Evolutionary conservation across 1,140 invertebrate species (phyloP).

Genomic region (Drosophila sturtevanti): DNA sequence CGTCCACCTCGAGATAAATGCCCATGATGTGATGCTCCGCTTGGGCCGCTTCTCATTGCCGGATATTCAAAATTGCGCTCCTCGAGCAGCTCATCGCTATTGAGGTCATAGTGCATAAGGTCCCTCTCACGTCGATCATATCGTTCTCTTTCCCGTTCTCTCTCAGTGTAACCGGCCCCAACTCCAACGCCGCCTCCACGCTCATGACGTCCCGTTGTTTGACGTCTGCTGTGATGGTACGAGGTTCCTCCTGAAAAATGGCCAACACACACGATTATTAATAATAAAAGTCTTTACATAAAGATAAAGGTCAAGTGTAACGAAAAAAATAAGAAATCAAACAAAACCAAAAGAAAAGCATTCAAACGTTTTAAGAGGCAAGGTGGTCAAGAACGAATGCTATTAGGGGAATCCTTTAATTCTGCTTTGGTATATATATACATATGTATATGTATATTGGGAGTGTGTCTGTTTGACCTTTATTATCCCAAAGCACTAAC

Average conservation of each 20-base stretch:
- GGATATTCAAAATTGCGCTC: constrained; percentile 80
- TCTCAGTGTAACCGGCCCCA: constrained; percentile 46
- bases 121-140: constrained; percentile 78
- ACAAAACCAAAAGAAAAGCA: constrained; percentile 69
- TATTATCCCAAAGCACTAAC: neutral
- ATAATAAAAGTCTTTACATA: neutral
- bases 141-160: constrained; percentile 68
- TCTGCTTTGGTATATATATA: constrained; percentile 3
- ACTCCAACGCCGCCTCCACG: constrained; percentile 55
- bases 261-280: constrained; percentile 31
- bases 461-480: neutral
- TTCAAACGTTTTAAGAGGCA: constrained; percentile 61
- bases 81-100: constrained; percentile 79
- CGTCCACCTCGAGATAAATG: constrained; percentile 71
- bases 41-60: constrained; percentile 69
- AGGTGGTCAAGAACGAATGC: constrained; percentile 28
- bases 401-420: neutral
- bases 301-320: constrained; percentile 17
- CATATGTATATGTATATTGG: neutral
- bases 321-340: constrained; percentile 36
- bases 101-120: constrained; percentile 81
- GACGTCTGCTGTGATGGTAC: constrained; percentile 78
- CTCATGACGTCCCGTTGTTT: constrained; percentile 65
- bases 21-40: constrained; percentile 72
- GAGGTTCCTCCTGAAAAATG: constrained; percentile 74